Evolutionary conservation across 1,140 invertebrate genomes (phyloP), one percentile per base, ranked within the genome.

Genomic region (Bombus balteatus): DNA sequence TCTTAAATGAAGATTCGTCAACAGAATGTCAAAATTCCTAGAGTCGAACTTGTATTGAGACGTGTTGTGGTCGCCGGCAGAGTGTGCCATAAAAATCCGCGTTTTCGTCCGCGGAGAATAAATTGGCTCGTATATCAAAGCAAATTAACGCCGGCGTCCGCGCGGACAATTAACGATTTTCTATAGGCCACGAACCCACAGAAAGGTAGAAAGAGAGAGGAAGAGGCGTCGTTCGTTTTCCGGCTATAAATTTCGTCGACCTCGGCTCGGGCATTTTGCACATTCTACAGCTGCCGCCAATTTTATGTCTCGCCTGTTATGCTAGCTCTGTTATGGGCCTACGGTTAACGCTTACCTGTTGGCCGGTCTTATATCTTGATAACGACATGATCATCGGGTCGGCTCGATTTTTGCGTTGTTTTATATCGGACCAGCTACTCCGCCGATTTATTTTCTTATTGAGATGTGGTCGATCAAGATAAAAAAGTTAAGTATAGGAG

Each of bases 81-180:
- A 53, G 34, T 1, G 76, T 79, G 85, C 79, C 83, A 89, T 91
- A 92, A 92, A 92, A 92, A 92, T 91, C 84, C 83, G 85, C 86
- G 75, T 84, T 82, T 83, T 62, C 79, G 74, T 70, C 43, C 80
- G 47, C 43, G 65, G 72, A 71, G 71, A 75, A 92, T 92, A 92
- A 92, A 92, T 92, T 92, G 89, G 87, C 43, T 72, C 76, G 76
- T 90, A 83, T 73, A 72, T 85, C 81, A 88, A 86, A 85, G 74
- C 85, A 90, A 92, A 92, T 88, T 88, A 92, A 92, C 88, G 86
- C 66, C 76, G 47, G 43, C 84, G 84, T 73, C 71, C 57, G 59
- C 66, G 89, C 89, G 88, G 90, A 91, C 92, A 93, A 93, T 93
- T 93, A 93, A 93, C 91, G 92, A 92, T 93, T 93, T 93, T 93